Evolutionary conservation across 2,888 invertebrate genomes (phyloP).

Genomic region (Chromoteleia sp.): DNA sequence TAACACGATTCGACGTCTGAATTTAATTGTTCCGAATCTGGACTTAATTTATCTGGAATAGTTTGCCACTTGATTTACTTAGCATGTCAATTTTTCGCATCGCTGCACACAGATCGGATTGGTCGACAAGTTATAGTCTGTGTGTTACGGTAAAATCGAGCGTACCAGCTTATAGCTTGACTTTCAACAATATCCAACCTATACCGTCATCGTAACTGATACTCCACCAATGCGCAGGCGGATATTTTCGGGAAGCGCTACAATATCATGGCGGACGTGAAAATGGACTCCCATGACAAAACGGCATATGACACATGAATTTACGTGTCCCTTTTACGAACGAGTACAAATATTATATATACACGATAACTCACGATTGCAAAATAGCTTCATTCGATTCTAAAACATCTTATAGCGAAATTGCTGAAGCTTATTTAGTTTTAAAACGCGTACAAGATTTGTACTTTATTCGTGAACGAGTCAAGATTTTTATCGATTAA

Average conservation of each 20-base stretch:
- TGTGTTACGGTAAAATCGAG: constrained; percentile 82
- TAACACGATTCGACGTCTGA: constrained; percentile 30
- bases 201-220: constrained; percentile 70
- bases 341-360: too few relatives aligned
- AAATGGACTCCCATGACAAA: constrained; percentile 67
- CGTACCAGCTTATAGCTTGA: constrained; percentile 77
- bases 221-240: constrained; percentile 69
- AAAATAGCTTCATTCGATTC: too few relatives aligned
- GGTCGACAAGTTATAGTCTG: constrained; percentile 76
- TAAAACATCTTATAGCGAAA: too few relatives aligned
- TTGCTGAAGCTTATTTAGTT: too few relatives aligned
- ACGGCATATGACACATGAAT: constrained; percentile 10
- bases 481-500: too few relatives aligned
- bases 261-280: constrained; percentile 70
- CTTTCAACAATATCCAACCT: constrained; percentile 73
- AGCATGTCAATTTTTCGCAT: constrained; percentile 75
- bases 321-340: neutral
- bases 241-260: constrained; percentile 67
- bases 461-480: too few relatives aligned
- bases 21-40: constrained; percentile 56
- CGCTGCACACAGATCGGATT: constrained; percentile 77
- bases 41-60: constrained; percentile 49
- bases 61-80: constrained; percentile 76
- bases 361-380: too few relatives aligned
- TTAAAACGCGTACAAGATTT: too few relatives aligned